Base-by-base conservation (phyloP, 2,113 vertebrate genomes). In the Anseranas semipalmata region DNA sequence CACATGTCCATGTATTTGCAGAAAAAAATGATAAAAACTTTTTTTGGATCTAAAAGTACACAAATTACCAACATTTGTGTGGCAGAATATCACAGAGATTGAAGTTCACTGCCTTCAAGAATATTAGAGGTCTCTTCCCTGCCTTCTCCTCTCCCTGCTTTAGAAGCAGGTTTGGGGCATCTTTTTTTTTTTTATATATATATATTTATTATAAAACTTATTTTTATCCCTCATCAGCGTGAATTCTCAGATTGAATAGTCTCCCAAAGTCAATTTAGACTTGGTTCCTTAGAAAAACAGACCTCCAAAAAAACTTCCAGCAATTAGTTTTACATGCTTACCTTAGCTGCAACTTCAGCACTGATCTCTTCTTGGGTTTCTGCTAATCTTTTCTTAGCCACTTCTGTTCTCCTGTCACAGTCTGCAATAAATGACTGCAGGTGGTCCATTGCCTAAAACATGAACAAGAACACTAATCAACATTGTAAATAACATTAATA, bases 281-380 rank as follows among this genome's bases (percentile, higher is more conserved):
- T 33, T 84, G 35, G 22, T n/a, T 93, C 43, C 18, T 82, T 48
- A 48, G 48, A 80, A 86, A 90, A 84, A 72, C 1, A 53, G 12
- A 37, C 21, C 35, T 79, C 67, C 58, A 81, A 52, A 84, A 70
- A 60, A 70, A 48, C 7, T 7, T 41, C 62, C 24, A 88, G 33
- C 25, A 70, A 87, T 71, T 82, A 50, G 3, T 92, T 3, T 89
- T 43, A 89, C 62, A 77, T 56, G 90, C 96, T 97, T 98, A 99
- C 99, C 98, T 99, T 99, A 58, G 99, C 99, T 82, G 99, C 99
- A 52, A 99, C 99, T 98, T 99, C 99, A 77, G 99, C 99, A 45
- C 99, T 99, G 96, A 99, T 99, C 97, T 99, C 99, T 95, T 99
- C 99, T 95, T 99, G 99, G 20, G 99, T 99, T 98, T 99, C 99